Evolutionary conservation across 1,140 invertebrate genomes (phyloP).

Genomic region (Thereuonema tuberculata): DNA sequence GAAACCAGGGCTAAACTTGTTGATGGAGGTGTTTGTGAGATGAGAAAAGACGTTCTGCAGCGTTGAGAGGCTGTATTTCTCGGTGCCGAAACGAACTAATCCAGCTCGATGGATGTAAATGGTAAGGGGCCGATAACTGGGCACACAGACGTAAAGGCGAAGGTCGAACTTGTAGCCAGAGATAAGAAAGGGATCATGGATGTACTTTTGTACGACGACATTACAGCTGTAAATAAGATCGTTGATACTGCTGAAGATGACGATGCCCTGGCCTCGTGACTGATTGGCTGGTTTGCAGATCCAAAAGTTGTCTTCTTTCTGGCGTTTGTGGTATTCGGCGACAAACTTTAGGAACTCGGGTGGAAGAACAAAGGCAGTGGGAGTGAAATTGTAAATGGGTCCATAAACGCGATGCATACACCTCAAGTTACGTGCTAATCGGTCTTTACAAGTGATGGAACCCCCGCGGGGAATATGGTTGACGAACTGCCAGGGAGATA

Average conservation of each 20-base stretch:
- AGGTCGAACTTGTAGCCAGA: constrained; percentile 76
- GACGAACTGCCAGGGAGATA: constrained; percentile 64
- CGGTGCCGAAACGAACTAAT: constrained; percentile 59
- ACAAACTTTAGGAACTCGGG: constrained; percentile 6
- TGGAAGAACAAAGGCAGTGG: constrained; percentile 7
- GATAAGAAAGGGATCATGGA: constrained; percentile 67
- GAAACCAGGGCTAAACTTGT: constrained; percentile 62
- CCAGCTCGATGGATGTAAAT: constrained; percentile 72
- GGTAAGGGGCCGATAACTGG: constrained; percentile 61
- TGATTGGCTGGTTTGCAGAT: constrained; percentile 75
- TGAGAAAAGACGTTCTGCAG: constrained; percentile 75
- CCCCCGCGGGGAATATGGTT: constrained; percentile 71
- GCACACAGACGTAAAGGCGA: constrained; percentile 66
- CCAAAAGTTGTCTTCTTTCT: constrained; percentile 58
- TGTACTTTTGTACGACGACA: constrained; percentile 64
- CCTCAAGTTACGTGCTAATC: constrained; percentile 55
- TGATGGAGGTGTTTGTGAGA: constrained; percentile 74
- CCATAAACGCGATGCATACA: constrained; percentile 69
- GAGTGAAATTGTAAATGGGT: constrained; percentile 64
- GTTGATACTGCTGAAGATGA: constrained; percentile 63
- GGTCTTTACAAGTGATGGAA: constrained; percentile 61
- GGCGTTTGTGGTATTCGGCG: constrained; percentile 31
- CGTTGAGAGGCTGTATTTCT: constrained; percentile 59
- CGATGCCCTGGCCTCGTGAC: constrained; percentile 68
- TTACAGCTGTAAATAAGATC: constrained; percentile 52